phyloP scores from a whole-genome alignment of 2,888 invertebrate genomes.

The Euspilapteryx auroguttella region DNA sequence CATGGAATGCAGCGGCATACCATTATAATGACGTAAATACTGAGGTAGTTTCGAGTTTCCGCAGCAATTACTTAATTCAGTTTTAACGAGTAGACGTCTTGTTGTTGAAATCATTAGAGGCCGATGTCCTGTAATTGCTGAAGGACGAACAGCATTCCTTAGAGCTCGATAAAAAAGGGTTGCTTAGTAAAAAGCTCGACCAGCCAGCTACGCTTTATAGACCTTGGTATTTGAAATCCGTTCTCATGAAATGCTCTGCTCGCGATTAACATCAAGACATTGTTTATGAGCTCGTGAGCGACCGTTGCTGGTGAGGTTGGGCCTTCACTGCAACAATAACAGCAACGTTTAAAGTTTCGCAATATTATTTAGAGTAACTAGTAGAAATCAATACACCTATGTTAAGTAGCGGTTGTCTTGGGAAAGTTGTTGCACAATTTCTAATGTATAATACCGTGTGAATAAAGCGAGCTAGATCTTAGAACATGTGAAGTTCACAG shows the following conservation, averaged over 20 bases:
- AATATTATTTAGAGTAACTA: no score
- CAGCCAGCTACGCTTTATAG: no score
- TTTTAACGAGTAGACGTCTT: slow-evolving; percentile 27
- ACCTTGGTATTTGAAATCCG: slow-evolving; percentile 8
- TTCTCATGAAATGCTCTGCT: slow-evolving; percentile 3
- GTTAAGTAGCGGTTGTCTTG: no score
- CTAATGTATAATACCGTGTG: slow-evolving; percentile 32
- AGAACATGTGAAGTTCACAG: slow-evolving; percentile 28
- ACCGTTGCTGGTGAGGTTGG: no score
- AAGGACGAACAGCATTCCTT: slow-evolving; percentile 36
- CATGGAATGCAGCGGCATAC: slow-evolving; percentile 4
- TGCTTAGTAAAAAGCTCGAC: no score
- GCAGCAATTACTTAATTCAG: slow-evolving; percentile 31
- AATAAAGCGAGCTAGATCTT: slow-evolving; percentile 34
- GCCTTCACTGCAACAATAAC: no score
- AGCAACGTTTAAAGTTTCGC: no score
- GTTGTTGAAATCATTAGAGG: slow-evolving; percentile 19
- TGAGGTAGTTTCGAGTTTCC: no score
- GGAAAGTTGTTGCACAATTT: slow-evolving; percentile 8
- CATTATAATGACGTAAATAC: no score
- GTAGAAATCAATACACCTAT: no score
- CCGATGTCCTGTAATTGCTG: slow-evolving; percentile 39
- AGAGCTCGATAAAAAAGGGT: slow-evolving; percentile 12
- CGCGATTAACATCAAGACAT: not conserved
- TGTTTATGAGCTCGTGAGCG: not conserved